Evolutionary conservation across 64 coral and sea anemone genomes (phyloP).

Genomic region (Pocillopora damicornis): DNA sequence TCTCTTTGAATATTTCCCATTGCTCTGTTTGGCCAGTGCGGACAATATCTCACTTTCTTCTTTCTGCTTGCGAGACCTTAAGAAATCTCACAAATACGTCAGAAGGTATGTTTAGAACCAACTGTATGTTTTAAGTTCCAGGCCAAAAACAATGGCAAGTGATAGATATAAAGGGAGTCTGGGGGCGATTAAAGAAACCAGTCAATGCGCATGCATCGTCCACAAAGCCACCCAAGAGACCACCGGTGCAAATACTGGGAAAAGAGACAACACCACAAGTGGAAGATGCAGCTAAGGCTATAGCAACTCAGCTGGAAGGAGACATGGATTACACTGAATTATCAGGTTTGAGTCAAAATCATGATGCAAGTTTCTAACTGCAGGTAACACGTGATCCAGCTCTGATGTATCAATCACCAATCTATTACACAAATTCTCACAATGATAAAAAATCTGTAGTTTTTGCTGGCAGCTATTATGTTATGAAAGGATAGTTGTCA

Average conservation of each 20-base stretch:
- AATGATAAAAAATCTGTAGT: no score
- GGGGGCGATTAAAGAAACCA: conserved; percentile 5
- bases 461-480: no score
- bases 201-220: background rate
- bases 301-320: conserved; percentile 16
- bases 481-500: no score
- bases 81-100: no score
- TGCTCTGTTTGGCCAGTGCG: no score
- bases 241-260: conserved; percentile 12
- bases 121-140: conserved; percentile 7
- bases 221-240: background rate
- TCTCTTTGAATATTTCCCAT: no score
- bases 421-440: no score
- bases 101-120: background rate
- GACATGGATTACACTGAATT: background rate
- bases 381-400: no score
- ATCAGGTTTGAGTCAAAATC: background rate
- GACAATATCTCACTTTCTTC: no score
- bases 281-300: conserved; percentile 11
- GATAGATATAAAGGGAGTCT: conserved; percentile 4
- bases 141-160: conserved; percentile 34
- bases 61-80: no score
- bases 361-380: background rate
- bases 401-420: no score
- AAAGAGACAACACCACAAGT: conserved; percentile 35